A percentile compares a stretch with the other conserved stretches of the same genome.
These are phyloP conservation scores for Augochlorella aurata DNA, from an alignment of 2,888 invertebrate genomes.

Conservation along the genomic window DNA sequence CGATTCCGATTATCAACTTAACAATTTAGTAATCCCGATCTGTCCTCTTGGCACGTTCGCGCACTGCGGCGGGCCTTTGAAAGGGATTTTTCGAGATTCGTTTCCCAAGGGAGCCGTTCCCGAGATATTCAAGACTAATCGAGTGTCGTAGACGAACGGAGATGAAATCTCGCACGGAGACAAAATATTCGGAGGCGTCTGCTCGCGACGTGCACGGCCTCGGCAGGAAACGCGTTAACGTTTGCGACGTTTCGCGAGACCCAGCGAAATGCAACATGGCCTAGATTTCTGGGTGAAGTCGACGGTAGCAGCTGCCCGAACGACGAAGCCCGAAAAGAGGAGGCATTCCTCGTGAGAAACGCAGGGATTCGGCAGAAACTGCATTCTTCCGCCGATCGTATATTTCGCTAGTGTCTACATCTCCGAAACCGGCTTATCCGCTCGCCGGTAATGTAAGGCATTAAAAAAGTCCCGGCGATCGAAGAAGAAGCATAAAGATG, in stretches of 20 bases:
- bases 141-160: background rate
- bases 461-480: constrained; percentile 65
- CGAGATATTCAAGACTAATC: background rate
- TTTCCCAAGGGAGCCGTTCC: too few relatives aligned
- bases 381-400: constrained; percentile 48
- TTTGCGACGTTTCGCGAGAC: background rate
- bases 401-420: constrained; percentile 69
- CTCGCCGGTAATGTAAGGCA: constrained; percentile 63
- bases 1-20: constrained; percentile 1
- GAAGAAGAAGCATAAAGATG: constrained; percentile 47
- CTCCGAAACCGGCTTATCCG: constrained; percentile 65
- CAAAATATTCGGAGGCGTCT: constrained; percentile 6
- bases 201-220: background rate
- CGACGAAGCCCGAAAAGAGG: background rate
- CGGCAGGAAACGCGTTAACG: background rate
- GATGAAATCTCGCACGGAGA: background rate
- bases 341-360: constrained; percentile 12
- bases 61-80: background rate
- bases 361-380: constrained; percentile 9
- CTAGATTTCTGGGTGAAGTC: background rate
- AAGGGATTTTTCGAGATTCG: background rate
- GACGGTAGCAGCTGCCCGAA: background rate
- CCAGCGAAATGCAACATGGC: background rate
- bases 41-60: background rate
- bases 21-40: background rate